Base-by-base conservation (phyloP, 2,113 vertebrate genomes). In the Eublepharis macularius region DNA sequence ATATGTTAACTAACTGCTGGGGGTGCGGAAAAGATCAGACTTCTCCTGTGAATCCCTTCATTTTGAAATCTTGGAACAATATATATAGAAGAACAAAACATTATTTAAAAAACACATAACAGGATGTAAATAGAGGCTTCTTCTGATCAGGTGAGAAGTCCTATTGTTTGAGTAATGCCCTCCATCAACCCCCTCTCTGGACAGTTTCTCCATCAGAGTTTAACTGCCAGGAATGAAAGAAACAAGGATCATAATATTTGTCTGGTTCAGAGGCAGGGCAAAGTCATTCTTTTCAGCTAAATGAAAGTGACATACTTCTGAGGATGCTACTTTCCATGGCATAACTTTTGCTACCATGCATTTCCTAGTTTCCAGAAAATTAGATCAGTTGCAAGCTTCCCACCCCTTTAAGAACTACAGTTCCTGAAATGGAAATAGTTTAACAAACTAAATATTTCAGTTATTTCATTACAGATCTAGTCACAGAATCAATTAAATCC, bases 401-500 rank as follows among this genome's bases (percentile, higher is more conserved):
- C 81, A 17, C 1, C 7, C 17, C 9, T 1, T 2, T 3, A 19
- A 2, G 5, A n/a, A 2, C 1, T 43, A 65, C 47, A n/a, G 47
- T 82, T 83, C 86, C 92, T 89, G 65, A 84, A 72, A 84, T 80
- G 80, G 92, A 88, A 21, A 70, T 0, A 74, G 51, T 87, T 87
- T 75, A 87, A 68, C 39, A 72, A 91, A n/a, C 84, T 89, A 93
- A 90, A 86, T 91, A 90, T 89, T 91, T 89, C 75, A 88, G 41
- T 41, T 87, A 74, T 45, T 81, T 85, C 68, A 8, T 29, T 78
- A 86, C 29, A 66, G 78, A n/a, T 41, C 49, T 29, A 2, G 17
- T 81, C 32, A 75, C 65, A 51, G 26, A 5, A 91, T 60, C 2
- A 49, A 17, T 84, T 12, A 89, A 32, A 87, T 26, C 87, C 81